phyloP scores from a whole-genome alignment of 2,888 invertebrate genomes.

The Chelonus formosanus region DNA sequence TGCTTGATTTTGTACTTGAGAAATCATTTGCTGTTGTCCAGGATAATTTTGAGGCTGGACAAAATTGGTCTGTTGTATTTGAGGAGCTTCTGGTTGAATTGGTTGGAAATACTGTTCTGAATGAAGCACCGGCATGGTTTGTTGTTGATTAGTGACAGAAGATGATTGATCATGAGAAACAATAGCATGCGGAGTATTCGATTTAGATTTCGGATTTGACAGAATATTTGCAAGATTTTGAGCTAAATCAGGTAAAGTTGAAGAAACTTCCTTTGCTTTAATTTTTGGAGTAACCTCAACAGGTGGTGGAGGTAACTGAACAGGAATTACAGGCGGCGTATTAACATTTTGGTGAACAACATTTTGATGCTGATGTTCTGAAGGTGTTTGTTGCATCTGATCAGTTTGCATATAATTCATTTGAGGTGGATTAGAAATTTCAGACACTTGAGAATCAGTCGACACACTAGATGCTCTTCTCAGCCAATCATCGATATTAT shows the following conservation, averaged over 20 bases:
- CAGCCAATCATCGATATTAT: constrained; percentile 55
- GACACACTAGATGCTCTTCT: constrained; percentile 60
- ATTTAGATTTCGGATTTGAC: constrained; percentile 62
- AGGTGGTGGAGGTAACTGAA: constrained; percentile 43
- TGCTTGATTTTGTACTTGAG: constrained; percentile 31
- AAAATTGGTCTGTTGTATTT: constrained; percentile 17
- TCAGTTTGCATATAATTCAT: constrained; percentile 27
- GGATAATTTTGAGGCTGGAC: constrained; percentile 30
- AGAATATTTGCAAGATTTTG: constrained; percentile 63
- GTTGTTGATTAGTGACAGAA: constrained; percentile 34
- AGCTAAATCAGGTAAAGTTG: constrained; percentile 61
- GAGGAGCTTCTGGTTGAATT: constrained; percentile 55
- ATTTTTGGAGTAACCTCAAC: constrained; percentile 47
- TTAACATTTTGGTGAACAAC: constrained; percentile 37
- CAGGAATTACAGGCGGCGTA: constrained; percentile 30
- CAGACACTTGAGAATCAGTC: constrained; percentile 55
- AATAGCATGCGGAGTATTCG: constrained; percentile 50
- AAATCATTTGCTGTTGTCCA: neutral
- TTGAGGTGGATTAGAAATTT: constrained; percentile 36
- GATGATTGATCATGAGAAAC: constrained; percentile 44
- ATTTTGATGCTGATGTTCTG: constrained; percentile 36
- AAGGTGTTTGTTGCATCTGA: constrained; percentile 20
- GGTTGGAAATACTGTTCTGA: constrained; percentile 61
- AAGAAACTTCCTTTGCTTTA: constrained; percentile 60
- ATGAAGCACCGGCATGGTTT: constrained; percentile 46